These are phyloP conservation scores for Erethizon dorsatum DNA, from an alignment of 2,797 vertebrate genomes.

Conservation along the genomic window DNA sequence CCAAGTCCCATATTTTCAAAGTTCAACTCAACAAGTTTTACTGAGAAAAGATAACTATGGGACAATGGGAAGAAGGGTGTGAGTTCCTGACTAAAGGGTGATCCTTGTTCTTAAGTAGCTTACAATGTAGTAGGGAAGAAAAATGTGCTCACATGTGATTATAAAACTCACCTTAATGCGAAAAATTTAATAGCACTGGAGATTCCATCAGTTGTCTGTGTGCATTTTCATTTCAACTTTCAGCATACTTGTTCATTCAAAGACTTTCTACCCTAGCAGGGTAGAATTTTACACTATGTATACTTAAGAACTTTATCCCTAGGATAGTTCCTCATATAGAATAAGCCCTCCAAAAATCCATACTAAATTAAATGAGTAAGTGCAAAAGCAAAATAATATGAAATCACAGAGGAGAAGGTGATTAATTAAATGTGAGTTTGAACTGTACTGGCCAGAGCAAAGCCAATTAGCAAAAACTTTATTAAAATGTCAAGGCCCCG, in stretches of 20 bases:
- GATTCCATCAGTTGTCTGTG: background rate
- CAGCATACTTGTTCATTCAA: background rate
- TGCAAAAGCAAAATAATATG: conserved; percentile 63
- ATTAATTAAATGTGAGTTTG: conserved; percentile 75
- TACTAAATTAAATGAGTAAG: conserved; percentile 46
- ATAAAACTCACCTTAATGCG: background rate
- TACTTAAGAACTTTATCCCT: background rate
- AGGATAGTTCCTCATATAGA: background rate
- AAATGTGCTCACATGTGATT: background rate
- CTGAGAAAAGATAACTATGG: background rate
- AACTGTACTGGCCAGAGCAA: conserved; percentile 58
- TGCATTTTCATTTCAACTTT: background rate
- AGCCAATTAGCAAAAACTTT: conserved; percentile 72
- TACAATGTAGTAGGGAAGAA: background rate
- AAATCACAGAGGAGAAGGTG: conserved; percentile 44
- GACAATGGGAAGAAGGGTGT: background rate
- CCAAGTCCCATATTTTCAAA: background rate
- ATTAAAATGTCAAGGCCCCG: conserved; percentile 74
- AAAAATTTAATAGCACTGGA: background rate
- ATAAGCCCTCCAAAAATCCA: conserved; percentile 24
- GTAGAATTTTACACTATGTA: background rate
- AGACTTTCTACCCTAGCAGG: background rate
- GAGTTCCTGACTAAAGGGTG: background rate
- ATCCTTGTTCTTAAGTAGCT: background rate
- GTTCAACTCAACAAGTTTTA: background rate